phyloP scores from a whole-genome alignment of 2,888 invertebrate genomes.

The Dynastes grantii region DNA sequence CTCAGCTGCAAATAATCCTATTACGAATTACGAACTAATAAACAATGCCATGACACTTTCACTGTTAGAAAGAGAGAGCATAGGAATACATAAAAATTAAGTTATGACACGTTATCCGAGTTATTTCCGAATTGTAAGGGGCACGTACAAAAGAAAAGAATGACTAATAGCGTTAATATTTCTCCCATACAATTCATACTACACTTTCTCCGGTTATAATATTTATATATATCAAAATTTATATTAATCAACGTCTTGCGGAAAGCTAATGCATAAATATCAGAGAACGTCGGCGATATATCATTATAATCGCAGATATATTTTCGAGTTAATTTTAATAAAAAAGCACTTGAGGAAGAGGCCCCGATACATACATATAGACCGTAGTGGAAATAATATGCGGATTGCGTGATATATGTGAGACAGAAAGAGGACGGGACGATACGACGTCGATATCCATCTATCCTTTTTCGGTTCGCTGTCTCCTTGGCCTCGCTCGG shows the following conservation, averaged over 20 bases:
- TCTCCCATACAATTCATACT: not conserved
- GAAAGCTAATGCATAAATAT: constrained; percentile 19
- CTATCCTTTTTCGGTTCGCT: not conserved
- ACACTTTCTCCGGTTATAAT: constrained; percentile 1
- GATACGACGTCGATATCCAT: constrained; percentile 25
- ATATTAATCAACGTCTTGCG: constrained; percentile 30
- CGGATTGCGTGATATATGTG: constrained; percentile 43
- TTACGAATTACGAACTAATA: too few species aligned
- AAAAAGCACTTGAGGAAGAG: constrained; percentile 35
- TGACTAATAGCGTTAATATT: constrained; percentile 8
- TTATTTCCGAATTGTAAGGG: not conserved
- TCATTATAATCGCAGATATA: constrained; percentile 38
- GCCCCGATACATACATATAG: not conserved
- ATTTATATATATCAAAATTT: constrained; percentile 33
- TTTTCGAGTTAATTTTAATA: constrained; percentile 40
- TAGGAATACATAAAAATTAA: not conserved
- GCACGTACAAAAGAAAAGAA: constrained; percentile 9
- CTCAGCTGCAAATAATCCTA: too few species aligned
- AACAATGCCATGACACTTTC: too few species aligned
- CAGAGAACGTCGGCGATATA: constrained; percentile 20
- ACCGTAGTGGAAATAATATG: constrained; percentile 38
- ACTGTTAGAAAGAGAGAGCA: too few species aligned
- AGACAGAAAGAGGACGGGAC: constrained; percentile 23
- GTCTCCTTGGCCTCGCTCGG: not conserved
- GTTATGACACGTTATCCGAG: not conserved